Conservation (phyloP, 2,797 vertebrate genomes). For the Pseudotriccus pelzelni region DNA sequence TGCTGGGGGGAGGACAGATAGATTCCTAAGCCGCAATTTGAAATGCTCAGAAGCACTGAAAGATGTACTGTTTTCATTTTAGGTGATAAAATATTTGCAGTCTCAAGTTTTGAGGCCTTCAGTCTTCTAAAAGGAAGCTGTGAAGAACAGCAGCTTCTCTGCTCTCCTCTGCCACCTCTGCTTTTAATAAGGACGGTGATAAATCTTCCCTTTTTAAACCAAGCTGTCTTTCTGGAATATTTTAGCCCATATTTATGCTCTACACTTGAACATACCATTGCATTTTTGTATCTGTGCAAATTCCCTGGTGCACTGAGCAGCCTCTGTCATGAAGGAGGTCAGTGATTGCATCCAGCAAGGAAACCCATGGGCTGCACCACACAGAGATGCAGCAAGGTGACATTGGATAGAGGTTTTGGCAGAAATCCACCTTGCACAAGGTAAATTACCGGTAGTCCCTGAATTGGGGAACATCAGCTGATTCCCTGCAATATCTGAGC, state of each 20-base stretch:
- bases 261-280: fast-evolving
- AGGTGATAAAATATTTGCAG: not conserved
- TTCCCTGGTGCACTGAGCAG: not conserved
- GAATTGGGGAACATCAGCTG: not conserved
- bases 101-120: not conserved
- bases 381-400: not conserved
- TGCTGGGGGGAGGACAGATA: not conserved
- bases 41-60: not conserved
- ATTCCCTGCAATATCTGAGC: not conserved
- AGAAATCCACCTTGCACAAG: not conserved
- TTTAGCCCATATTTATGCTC: not conserved
- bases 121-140: not conserved
- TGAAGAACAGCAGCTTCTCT: not conserved
- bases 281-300: not conserved
- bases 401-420: not conserved
- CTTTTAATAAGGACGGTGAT: not conserved
- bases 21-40: not conserved
- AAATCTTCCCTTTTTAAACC: not conserved
- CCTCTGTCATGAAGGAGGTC: not conserved
- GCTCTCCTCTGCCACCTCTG: not conserved
- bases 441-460: not conserved
- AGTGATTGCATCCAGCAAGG: not conserved
- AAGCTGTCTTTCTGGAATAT: not conserved
- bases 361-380: not conserved
- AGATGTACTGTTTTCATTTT: not conserved